Evolutionary conservation across 2,113 vertebrate species (phyloP), one percentile per base, ranked within the genome.

Genomic region (Anarrhichthys ocellatus): DNA sequence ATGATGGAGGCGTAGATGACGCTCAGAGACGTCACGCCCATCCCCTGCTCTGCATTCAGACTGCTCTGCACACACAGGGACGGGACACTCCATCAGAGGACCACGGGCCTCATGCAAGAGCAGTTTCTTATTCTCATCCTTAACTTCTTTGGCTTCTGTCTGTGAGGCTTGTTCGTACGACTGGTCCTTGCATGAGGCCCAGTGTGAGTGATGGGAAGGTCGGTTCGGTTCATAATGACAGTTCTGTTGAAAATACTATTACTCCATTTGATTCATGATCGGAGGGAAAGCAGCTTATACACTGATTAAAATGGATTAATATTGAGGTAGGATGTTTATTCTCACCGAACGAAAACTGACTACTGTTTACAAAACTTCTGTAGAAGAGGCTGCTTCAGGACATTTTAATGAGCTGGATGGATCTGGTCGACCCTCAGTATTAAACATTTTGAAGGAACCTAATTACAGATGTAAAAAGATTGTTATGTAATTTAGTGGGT

Each of bases 1-100:
- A 99, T 97, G 80, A 99, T 96, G 0, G 95, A 91, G 63, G 91
- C 96, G 29, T 99, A 99, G 81, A 99, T 69, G 20, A 98, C 95
- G 27, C 98, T 98, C 29, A 99, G 94, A 0, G 97, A 97, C 0
- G 95, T 94, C 73, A 98, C 96, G 0, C 98, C 98, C 90, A 99
- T 95, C 67, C 98, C 98, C 2, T 95, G 82, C 92, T 96, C 94
- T 0, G 96, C 91, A 73, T 98, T 95, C 81, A 99, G 96, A 54
- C 98, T 99, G 95, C 98, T 99, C 98, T 99, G 96, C 76, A 78
- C 66, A 52, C 17, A 74, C 29, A 15, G 27, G 24, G 48, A 73
- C 40, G 24, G 10, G 32, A 68, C 36, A 22, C 42, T 56, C 17
- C 62, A 2, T 75, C 11, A 76, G 73, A 48, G 68, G 22, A 38